phyloP scores from a whole-genome alignment of 2,113 vertebrate species.

The Globicephala melas region DNA sequence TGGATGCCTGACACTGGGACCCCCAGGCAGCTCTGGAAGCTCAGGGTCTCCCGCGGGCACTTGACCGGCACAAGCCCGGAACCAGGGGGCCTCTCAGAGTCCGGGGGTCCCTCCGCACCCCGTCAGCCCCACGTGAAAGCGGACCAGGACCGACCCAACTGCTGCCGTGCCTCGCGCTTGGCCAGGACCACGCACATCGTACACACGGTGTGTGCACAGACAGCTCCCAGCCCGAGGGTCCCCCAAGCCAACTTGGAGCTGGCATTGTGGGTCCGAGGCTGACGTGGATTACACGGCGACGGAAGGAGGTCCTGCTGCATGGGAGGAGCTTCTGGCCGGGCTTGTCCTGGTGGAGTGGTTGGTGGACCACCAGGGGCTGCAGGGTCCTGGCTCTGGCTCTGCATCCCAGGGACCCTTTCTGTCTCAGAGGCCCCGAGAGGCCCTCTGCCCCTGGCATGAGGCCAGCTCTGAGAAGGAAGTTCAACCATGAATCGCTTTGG shows the following conservation, averaged over 20 bases:
- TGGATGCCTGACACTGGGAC: not conserved
- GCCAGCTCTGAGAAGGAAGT: not conserved
- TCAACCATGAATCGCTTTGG: too few relatives aligned
- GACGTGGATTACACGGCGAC: fast-evolving
- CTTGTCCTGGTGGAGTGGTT: not conserved
- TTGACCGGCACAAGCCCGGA: fast-evolving
- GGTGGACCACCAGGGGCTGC: not conserved
- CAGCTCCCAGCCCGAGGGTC: not conserved
- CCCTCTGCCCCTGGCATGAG: not conserved
- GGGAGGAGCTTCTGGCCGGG: not conserved
- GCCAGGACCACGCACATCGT: fast-evolving
- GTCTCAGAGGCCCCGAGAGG: not conserved
- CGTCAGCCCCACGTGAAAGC: not conserved
- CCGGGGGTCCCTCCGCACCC: fast-evolving
- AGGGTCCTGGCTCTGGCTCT: not conserved
- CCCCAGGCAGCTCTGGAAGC: not conserved
- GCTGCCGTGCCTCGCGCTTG: too few relatives aligned
- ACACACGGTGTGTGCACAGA: not conserved
- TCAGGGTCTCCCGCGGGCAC: not conserved
- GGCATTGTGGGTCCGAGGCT: fast-evolving
- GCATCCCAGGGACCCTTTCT: fast-evolving
- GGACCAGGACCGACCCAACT: not conserved
- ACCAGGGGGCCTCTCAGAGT: not conserved
- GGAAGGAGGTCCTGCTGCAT: not conserved
- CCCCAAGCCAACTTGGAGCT: fast-evolving